These are phyloP conservation scores for Musca vetustissima DNA, from an alignment of 1,140 invertebrate species.

Conservation along the genomic window DNA sequence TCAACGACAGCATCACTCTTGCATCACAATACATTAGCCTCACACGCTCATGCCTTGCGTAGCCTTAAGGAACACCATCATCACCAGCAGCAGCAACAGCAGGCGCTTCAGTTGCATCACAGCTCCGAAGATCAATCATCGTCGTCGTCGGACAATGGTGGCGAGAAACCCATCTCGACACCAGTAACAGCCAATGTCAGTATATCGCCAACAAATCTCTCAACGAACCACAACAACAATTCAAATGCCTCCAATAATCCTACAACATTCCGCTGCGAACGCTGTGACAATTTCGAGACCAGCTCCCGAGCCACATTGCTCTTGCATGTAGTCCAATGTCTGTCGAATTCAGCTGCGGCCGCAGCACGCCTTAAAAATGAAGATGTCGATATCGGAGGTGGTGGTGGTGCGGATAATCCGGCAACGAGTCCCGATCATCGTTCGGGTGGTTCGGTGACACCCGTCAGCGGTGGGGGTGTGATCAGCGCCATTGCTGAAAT, in stretches of 20 bases:
- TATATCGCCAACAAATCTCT: constrained; percentile 46
- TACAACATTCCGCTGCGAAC: constrained; percentile 63
- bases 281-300: constrained; percentile 70
- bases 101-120: constrained; percentile 10
- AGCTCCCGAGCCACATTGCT: constrained; percentile 62
- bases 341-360: constrained; percentile 34
- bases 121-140: constrained; percentile 26
- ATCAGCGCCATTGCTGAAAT: constrained; percentile 67
- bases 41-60: constrained; percentile 29
- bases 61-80: constrained; percentile 30
- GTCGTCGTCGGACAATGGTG: constrained; percentile 12
- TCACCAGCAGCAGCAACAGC: constrained; percentile 9
- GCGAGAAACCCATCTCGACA: constrained; percentile 1
- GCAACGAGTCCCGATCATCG: constrained; percentile 27
- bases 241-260: constrained; percentile 39
- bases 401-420: too few species aligned
- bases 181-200: constrained; percentile 30
- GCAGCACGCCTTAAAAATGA: constrained; percentile 43
- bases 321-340: constrained; percentile 64
- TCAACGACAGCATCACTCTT: constrained; percentile 44
- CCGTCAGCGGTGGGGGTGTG: constrained; percentile 44
- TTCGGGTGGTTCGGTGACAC: constrained; percentile 2
- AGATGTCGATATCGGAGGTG: constrained; percentile 33
- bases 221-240: constrained; percentile 28
- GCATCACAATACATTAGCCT: constrained; percentile 40